These are phyloP conservation scores for Dissostichus mawsoni DNA, from an alignment of 2,113 vertebrate species.

Conservation along the genomic window DNA sequence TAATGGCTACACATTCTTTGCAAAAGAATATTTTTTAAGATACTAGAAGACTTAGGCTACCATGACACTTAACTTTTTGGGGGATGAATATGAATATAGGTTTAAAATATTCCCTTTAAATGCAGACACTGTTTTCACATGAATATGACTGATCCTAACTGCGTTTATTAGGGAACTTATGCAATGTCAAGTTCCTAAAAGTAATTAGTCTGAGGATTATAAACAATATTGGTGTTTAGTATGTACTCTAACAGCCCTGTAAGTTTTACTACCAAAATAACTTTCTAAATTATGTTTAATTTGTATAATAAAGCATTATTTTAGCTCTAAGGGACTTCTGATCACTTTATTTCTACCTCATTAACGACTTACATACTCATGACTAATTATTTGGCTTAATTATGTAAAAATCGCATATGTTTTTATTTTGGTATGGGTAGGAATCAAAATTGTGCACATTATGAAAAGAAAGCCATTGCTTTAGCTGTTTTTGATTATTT, in stretches of 20 bases:
- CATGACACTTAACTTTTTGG: neutral
- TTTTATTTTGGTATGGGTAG: neutral
- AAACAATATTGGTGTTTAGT: neutral
- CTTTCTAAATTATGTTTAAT: neutral
- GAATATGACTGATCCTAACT: neutral
- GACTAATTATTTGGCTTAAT: neutral
- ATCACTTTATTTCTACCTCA: neutral
- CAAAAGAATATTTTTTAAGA: neutral
- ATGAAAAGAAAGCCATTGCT: neutral
- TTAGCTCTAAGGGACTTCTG: neutral
- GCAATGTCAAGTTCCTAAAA: neutral
- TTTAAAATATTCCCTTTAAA: neutral
- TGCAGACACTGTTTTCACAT: neutral
- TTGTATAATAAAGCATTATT: neutral
- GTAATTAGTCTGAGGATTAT: neutral
- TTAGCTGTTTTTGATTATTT: neutral
- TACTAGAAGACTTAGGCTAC: neutral
- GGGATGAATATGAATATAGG: fast-evolving
- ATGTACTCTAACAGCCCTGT: neutral
- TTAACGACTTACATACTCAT: neutral
- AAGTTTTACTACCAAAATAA: neutral
- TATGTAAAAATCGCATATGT: neutral
- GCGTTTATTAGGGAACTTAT: neutral
- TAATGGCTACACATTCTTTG: neutral
- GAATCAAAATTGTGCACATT: neutral